Evolutionary conservation across 2,888 invertebrate species (phyloP), one percentile per base, ranked within the genome.

Genomic region (Alviniconcha strummeri): DNA sequence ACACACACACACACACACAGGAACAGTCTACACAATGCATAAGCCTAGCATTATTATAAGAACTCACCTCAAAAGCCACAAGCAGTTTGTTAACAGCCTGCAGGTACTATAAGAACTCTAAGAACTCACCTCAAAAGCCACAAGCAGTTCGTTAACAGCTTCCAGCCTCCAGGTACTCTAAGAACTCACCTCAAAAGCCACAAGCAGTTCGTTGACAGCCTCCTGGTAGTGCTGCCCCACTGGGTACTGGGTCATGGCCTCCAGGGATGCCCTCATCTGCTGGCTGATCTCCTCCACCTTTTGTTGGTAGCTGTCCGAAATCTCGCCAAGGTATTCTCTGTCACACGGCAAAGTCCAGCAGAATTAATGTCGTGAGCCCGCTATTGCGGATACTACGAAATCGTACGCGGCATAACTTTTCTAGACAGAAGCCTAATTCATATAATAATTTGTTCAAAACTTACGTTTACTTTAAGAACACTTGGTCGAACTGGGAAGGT

Each of bases 271-370:
- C 80, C 17, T 55, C 69, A 80, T 80, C 80, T 80, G 80, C 8
- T 67, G 69, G 11, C 80, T 69, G n/a, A 80, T 0, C 9, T 67
- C 80, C 69, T 69, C 55, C 17, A 11, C 55, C 5, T 67, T 55
- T 55, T 80, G 69, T 55, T 80, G 80, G 80, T 69, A 80, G 69
- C 55, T 17, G 80, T 80, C 67, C 7, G 80, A 69, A 67, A 80
- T 5, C 19, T 80, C 52, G 69, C 69, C 80, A 7, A 80, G n/a
- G 80, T 67, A 80, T 2, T 69, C 55, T 69, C 80, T 80, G 80
- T 52, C 67, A 13, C 80, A 55, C 19, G 9, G 72, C 11, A 9
- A 69, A 36, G 52, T 36, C 52, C 36, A 72, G 11, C 69, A 69
- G 69, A 36, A 36, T 36, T 36, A 36, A 36, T 36, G 36, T 36